These are phyloP conservation scores for Myanophis thanlyinensis DNA, from an alignment of 2,113 vertebrate species.

Conservation along the genomic window DNA sequence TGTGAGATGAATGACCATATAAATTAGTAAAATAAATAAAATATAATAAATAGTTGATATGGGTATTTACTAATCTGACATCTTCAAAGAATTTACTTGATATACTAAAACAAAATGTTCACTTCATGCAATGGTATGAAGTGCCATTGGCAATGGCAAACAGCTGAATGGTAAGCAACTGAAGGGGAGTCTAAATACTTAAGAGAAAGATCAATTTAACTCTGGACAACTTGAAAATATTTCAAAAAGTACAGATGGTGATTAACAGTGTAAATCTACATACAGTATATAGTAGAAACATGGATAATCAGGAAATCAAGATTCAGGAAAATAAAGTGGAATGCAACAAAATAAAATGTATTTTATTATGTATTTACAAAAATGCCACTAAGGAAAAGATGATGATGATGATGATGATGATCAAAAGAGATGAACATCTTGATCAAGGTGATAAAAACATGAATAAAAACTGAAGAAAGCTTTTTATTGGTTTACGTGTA, in stretches of 20 bases:
- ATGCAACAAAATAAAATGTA: neutral
- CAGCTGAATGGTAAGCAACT: too few species aligned
- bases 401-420: too few species aligned
- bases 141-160: too few species aligned
- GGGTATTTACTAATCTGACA: neutral
- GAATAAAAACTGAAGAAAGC: neutral
- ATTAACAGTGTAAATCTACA: neutral
- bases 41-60: neutral
- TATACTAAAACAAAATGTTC: neutral
- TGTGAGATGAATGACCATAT: neutral
- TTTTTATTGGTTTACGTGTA: neutral
- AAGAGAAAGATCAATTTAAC: too few species aligned
- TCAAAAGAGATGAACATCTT: neutral
- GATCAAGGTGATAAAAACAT: neutral
- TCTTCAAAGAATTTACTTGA: neutral
- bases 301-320: neutral
- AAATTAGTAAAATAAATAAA: neutral
- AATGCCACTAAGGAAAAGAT: too few species aligned
- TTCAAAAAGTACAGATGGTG: neutral
- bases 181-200: neutral
- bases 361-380: neutral
- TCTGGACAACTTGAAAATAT: neutral
- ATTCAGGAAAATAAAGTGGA: too few species aligned
- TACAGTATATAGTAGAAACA: neutral
- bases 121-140: neutral